phyloP scores from a whole-genome alignment of 2,797 vertebrate species.

The Rhynchonycteris naso region DNA sequence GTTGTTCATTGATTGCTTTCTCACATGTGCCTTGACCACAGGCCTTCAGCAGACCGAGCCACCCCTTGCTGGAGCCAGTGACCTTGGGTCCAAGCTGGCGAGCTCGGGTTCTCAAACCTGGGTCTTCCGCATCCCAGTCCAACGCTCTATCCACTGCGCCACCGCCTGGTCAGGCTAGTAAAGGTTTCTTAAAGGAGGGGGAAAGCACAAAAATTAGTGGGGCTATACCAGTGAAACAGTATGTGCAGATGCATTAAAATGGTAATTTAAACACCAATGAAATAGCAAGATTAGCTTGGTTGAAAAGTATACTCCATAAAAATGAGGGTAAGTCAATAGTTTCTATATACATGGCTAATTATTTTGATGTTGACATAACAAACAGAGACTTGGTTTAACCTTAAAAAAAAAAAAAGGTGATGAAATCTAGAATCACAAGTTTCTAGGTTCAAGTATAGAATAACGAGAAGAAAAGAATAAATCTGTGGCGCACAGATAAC shows the following conservation, averaged over 20 bases:
- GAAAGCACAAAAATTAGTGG: neutral
- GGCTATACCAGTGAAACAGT: neutral
- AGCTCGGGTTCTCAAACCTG: no score
- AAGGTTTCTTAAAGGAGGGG: neutral
- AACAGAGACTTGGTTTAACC: neutral
- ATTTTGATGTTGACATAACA: neutral
- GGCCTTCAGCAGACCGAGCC: no score
- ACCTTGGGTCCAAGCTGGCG: no score
- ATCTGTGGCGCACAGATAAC: neutral
- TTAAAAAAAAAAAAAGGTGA: neutral
- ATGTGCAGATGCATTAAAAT: neutral
- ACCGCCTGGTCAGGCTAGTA: no score
- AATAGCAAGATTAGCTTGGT: neutral
- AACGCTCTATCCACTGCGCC: no score
- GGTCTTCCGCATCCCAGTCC: no score
- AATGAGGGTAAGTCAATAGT: neutral
- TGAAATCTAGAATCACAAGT: neutral
- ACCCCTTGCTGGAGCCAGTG: no score
- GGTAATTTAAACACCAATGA: neutral
- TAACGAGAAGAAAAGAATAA: neutral
- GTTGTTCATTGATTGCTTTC: no score
- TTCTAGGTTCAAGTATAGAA: neutral
- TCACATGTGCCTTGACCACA: no score
- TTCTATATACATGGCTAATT: neutral
- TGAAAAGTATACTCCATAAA: neutral